These are phyloP conservation scores for Meandrusa payeni DNA, from an alignment of 2,888 invertebrate species.

Conservation along the genomic window DNA sequence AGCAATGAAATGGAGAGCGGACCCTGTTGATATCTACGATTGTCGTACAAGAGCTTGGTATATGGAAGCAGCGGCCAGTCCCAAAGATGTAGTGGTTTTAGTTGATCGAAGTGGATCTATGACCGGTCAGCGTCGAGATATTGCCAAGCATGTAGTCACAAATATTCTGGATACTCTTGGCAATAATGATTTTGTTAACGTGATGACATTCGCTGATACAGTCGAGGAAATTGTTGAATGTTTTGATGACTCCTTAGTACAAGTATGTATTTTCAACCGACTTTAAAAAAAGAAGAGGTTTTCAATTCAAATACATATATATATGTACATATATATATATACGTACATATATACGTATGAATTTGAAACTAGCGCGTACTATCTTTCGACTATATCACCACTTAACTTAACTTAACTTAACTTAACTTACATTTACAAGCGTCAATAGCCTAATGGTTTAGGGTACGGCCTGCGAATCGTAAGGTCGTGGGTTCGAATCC, in stretches of 20 bases:
- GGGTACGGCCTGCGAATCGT: too few species aligned
- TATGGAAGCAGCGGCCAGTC: conserved; percentile 98
- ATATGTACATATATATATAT: too few species aligned
- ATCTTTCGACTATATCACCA: too few species aligned
- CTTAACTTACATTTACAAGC: too few species aligned
- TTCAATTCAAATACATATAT: too few species aligned
- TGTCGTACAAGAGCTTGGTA: conserved; percentile 97
- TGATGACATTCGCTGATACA: conserved; percentile 93
- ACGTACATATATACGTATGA: too few species aligned
- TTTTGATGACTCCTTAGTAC: conserved; percentile 93
- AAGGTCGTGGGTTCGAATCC: too few species aligned
- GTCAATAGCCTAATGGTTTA: too few species aligned
- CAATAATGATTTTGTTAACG: conserved; percentile 98
- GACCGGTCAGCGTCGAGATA: conserved; percentile 93
- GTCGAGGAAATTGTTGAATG: conserved; percentile 92
- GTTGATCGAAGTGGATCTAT: conserved; percentile 95
- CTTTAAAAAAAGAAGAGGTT: too few species aligned
- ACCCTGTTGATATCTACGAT: conserved; percentile 95
- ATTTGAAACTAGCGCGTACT: too few species aligned
- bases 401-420: too few species aligned
- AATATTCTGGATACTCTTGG: conserved; percentile 97
- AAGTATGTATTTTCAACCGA: conserved; percentile 86
- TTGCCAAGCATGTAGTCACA: conserved; percentile 92
- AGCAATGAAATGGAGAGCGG: conserved; percentile 90
- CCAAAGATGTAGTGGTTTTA: conserved; percentile 94